These are phyloP conservation scores for Encarsia formosa DNA, from an alignment of 2,888 invertebrate genomes.

Conservation along the genomic window DNA sequence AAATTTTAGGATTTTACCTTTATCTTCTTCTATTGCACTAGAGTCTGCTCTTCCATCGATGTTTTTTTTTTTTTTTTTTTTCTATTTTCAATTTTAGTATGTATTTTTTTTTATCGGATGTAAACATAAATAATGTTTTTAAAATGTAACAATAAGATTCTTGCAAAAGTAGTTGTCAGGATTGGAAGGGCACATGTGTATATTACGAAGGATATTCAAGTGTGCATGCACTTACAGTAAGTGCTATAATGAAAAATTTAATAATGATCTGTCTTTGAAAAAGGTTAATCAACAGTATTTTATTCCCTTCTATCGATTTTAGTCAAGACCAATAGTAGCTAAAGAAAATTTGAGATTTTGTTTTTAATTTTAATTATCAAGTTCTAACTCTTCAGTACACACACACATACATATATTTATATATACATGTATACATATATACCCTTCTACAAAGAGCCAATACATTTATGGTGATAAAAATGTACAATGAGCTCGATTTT, in stretches of 20 bases:
- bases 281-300: slow-evolving; percentile 20
- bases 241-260: slow-evolving; percentile 1
- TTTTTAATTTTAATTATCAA: slow-evolving; percentile 19
- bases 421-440: no score
- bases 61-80: neutral
- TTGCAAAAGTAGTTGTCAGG: no score
- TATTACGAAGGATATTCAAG: no score
- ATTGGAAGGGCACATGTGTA: no score
- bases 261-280: slow-evolving; percentile 13
- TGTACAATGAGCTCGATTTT: slow-evolving; percentile 2
- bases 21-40: no score
- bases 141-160: no score
- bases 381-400: no score
- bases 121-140: no score
- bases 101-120: no score
- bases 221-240: no score
- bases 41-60: neutral
- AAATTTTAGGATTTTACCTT: neutral
- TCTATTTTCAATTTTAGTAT: neutral
- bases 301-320: slow-evolving; percentile 23
- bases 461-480: slow-evolving; percentile 17
- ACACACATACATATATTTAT: no score
- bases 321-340: slow-evolving; percentile 23
- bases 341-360: slow-evolving; percentile 1
- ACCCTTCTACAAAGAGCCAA: neutral